Evolutionary conservation across 2,888 invertebrate species (phyloP).

Genomic region (Papilio gigon): DNA sequence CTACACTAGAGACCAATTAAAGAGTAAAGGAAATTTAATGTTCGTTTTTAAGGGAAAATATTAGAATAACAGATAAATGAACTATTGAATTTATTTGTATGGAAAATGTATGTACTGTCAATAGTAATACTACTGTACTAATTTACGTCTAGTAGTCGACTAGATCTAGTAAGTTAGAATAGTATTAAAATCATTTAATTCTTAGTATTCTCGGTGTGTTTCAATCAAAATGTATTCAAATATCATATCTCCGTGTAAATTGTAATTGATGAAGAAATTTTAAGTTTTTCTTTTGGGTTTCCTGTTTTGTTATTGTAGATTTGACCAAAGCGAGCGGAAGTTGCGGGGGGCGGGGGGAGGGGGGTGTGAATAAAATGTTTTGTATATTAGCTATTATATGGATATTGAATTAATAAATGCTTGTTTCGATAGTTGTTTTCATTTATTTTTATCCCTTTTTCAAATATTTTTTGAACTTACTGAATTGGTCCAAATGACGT

Average conservation of each 20-base stretch:
- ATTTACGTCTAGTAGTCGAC: neutral
- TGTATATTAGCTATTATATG: constrained; percentile 66
- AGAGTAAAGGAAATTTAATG: too few relatives aligned
- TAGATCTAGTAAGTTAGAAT: neutral
- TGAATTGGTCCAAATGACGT: too few relatives aligned
- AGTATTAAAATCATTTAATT: constrained; percentile 14
- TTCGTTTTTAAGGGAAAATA: too few relatives aligned
- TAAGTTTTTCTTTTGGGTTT: constrained; percentile 40
- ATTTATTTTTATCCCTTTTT: constrained; percentile 35
- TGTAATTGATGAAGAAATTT: constrained; percentile 34
- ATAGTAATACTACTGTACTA: neutral
- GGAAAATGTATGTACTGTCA: neutral
- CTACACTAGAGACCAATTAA: too few relatives aligned
- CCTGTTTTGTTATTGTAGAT: constrained; percentile 45
- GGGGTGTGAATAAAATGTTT: constrained; percentile 57
- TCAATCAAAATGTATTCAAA: constrained; percentile 10
- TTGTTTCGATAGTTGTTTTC: constrained; percentile 59
- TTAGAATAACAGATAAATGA: neutral
- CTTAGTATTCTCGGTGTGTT: neutral
- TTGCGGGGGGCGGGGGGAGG: constrained; percentile 48
- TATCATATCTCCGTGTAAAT: constrained; percentile 13
- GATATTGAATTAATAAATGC: constrained; percentile 65
- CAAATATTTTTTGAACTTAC: neutral
- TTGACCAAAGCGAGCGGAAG: constrained; percentile 57
- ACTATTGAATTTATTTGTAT: neutral